phyloP scores from a whole-genome alignment of 2,113 vertebrate genomes.

The Pluvianellus socialis region DNA sequence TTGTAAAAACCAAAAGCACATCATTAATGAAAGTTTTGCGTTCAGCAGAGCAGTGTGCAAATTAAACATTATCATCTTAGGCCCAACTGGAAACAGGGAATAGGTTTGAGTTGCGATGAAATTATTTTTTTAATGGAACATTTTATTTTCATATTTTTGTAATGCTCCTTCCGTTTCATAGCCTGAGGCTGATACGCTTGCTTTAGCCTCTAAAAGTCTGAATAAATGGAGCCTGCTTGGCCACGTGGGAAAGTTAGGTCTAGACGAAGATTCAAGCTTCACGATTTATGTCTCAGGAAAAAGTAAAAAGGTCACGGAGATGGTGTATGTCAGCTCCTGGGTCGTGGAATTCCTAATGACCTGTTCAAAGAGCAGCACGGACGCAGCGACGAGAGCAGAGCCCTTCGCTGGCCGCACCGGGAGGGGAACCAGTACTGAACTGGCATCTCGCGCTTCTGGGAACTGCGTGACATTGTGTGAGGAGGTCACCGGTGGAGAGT shows the following conservation, averaged over 20 bases:
- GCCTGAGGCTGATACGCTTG: not conserved
- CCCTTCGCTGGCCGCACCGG: not conserved
- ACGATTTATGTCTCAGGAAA: not conserved
- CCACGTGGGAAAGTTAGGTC: not conserved
- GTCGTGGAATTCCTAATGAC: not conserved
- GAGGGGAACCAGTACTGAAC: not conserved
- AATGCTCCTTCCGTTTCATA: conserved; percentile 2
- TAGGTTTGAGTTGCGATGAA: conserved; percentile 25
- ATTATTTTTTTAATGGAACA: conserved; percentile 42
- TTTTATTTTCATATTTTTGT: conserved; percentile 43
- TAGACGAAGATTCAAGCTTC: not conserved
- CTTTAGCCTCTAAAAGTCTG: not conserved
- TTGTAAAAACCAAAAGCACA: conserved; percentile 41
- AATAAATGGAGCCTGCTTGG: not conserved
- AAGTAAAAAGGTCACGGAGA: not conserved
- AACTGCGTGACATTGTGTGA: not conserved
- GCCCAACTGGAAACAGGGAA: not conserved
- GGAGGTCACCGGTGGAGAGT: not conserved
- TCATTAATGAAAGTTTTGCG: conserved; percentile 65
- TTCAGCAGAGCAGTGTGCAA: conserved; percentile 42
- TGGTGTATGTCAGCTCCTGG: not conserved
- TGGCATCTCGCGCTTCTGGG: not conserved
- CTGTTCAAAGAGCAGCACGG: not conserved
- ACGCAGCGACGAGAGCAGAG: not conserved
- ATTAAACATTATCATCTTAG: conserved; percentile 26